Evolutionary conservation across 2,113 vertebrate species (phyloP), one percentile per base, ranked within the genome.

Genomic region (Cisticola juncidis): DNA sequence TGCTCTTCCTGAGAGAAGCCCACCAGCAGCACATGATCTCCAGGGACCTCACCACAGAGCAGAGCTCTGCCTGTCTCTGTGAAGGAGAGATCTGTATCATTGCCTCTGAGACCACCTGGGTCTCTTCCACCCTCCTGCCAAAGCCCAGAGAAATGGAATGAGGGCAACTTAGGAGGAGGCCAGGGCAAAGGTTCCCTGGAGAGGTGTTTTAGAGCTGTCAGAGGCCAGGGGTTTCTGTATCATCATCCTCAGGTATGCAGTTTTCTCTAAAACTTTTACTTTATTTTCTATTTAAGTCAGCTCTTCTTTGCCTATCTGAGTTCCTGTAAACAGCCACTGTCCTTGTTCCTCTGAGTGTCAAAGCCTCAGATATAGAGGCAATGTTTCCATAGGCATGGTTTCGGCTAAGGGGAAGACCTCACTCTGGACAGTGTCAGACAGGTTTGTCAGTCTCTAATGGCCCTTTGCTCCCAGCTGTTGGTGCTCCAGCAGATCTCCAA

Each of bases 221-320:
- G 19, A 88, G 10, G 17, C 6, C 35, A 25, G 19, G 12, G 4
- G 9, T 47, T 78, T 80, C 51, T 73, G 21, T 48, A 56, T 26
- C 0, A 0, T 68, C 0, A 0, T 40, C 38, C 38, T 58, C 53
- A 71, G 33, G 14, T 56, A 60, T 21, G n/a, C 17, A 25, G 28
- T 64, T 36, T 85, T 45, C 36, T 58, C 53, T 68, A 56, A 48
- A 62, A 40, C 24, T 66, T 88, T 88, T 71, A 45, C 8, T 89
- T 76, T 29, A 26, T 11, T 16, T 36, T 35, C 36, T 88, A 65
- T 36, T 92, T 61, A 18, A 89, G 50, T 35, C 57, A 47, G 23
- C 38, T 73, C 17, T 29, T 76, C 44, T 36, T 61, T 85, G 57
- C 35, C 60, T 65, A 8, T 24, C 36, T 10, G 6, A 71, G 36